phyloP scores from a whole-genome alignment of 2,113 vertebrate genomes.

The Polyodon spathula region DNA sequence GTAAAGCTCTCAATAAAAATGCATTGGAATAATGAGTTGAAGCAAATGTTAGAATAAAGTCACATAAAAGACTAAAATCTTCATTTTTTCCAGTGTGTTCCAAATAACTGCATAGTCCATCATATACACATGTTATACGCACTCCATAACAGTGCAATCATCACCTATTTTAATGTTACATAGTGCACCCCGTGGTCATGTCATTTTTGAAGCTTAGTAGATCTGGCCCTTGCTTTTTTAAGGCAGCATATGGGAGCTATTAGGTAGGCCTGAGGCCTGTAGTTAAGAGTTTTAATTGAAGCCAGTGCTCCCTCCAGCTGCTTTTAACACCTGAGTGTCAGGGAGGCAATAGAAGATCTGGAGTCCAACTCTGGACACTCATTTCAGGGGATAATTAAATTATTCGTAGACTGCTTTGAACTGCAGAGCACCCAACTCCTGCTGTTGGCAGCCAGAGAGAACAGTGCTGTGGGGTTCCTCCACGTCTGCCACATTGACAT shows the following conservation, averaged over 20 bases:
- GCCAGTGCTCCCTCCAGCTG: conserved; percentile 6
- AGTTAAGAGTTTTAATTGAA: conserved; percentile 1
- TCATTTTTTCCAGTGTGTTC: no score
- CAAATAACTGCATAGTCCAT: background rate
- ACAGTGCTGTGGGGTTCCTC: background rate
- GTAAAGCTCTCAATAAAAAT: no score
- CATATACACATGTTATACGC: no score
- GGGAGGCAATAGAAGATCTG: conserved; percentile 16
- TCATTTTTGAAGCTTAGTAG: conserved; percentile 5
- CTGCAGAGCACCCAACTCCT: background rate
- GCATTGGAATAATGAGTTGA: no score
- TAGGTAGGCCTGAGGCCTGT: conserved; percentile 9
- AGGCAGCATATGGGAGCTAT: conserved; percentile 20
- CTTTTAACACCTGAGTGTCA: conserved; percentile 32
- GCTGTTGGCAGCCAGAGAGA: background rate
- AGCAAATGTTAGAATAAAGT: no score
- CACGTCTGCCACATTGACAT: background rate
- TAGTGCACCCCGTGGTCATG: background rate
- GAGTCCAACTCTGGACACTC: conserved; percentile 5
- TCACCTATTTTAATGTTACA: background rate
- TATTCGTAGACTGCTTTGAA: conserved; percentile 6
- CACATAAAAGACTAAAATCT: no score
- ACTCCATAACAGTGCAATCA: no score
- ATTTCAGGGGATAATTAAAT: conserved; percentile 23
- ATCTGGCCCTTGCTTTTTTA: conserved; percentile 9